These are phyloP conservation scores for Lepidocyrtinus sp. DNA, from an alignment of 2,888 invertebrate genomes.

Conservation along the genomic window DNA sequence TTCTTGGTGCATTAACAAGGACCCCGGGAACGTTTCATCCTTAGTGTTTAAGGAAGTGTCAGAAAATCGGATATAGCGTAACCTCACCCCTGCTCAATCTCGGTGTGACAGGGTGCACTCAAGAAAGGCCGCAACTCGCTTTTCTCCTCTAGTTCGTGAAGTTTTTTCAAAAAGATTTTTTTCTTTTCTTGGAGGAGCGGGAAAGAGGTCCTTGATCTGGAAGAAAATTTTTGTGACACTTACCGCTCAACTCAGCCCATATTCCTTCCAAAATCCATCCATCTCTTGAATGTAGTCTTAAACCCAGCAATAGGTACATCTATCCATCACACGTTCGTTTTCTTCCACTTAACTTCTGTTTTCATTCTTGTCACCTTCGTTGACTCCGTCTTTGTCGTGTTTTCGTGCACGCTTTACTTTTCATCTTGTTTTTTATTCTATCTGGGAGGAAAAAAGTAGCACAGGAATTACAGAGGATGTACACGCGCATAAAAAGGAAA, in stretches of 20 bases:
- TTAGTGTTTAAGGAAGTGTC: not conserved
- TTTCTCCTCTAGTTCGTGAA: no score
- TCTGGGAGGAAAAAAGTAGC: not conserved
- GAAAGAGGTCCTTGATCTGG: constrained; percentile 34
- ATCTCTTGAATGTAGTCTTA: not conserved
- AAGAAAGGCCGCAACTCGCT: not conserved
- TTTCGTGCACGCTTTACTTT: constrained; percentile 4
- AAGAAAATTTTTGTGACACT: not conserved
- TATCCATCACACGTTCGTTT: not conserved
- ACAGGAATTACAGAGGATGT: not conserved
- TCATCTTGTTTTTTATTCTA: constrained; percentile 14
- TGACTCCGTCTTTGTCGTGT: constrained; percentile 44
- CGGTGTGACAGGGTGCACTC: not conserved
- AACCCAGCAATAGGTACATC: not conserved
- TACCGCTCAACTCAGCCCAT: not conserved
- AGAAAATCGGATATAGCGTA: not conserved
- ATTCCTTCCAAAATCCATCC: constrained; percentile 17
- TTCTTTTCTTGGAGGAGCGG: constrained; percentile 5
- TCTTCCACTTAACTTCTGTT: constrained; percentile 47
- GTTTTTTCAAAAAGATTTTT: constrained; percentile 2
- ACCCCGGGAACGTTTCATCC: not conserved
- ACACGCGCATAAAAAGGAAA: constrained; percentile 16
- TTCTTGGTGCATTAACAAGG: not conserved
- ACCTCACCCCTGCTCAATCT: not conserved
- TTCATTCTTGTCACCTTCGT: constrained; percentile 50